Evolutionary conservation across 2,113 vertebrate species (phyloP).

Genomic region (Microcebus lehilahytsara): DNA sequence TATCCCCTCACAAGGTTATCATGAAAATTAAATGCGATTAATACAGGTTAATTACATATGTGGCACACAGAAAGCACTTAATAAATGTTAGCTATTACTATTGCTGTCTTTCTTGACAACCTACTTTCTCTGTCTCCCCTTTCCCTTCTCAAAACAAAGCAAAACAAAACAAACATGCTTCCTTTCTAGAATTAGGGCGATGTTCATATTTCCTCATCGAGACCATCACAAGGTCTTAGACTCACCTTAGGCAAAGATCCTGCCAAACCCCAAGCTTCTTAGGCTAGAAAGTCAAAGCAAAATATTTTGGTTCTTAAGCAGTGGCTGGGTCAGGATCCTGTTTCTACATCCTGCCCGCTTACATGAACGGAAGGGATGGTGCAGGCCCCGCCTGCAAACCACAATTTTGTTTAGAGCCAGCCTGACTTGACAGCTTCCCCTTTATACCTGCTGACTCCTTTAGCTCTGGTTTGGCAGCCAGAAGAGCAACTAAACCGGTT

Average conservation of each 20-base stretch:
- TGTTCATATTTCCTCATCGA: not conserved
- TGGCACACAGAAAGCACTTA: not conserved
- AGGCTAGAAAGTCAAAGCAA: constrained; percentile 53
- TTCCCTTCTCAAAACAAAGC: not conserved
- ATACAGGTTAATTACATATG: not conserved
- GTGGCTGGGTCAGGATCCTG: constrained; percentile 49
- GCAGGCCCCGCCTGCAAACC: constrained; percentile 63
- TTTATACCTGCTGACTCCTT: constrained; percentile 71
- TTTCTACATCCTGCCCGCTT: constrained; percentile 70
- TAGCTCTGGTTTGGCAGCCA: constrained; percentile 58
- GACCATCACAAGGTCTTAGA: not conserved
- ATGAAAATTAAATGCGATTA: constrained; percentile 17
- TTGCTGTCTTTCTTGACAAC: not conserved
- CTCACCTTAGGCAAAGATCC: constrained; percentile 18
- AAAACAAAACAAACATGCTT: not conserved
- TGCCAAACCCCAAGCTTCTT: constrained; percentile 48
- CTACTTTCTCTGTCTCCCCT: not conserved
- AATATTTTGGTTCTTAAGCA: constrained; percentile 40
- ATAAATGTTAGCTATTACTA: not conserved
- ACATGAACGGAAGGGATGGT: constrained; percentile 59
- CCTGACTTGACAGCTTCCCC: constrained; percentile 68
- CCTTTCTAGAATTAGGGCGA: not conserved
- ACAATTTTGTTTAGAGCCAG: constrained; percentile 64
- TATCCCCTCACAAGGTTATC: not conserved
- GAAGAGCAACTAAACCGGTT: constrained; percentile 64